phyloP scores from a whole-genome alignment of 2,797 vertebrate species.

The Acrocephalus scirpaceus region DNA sequence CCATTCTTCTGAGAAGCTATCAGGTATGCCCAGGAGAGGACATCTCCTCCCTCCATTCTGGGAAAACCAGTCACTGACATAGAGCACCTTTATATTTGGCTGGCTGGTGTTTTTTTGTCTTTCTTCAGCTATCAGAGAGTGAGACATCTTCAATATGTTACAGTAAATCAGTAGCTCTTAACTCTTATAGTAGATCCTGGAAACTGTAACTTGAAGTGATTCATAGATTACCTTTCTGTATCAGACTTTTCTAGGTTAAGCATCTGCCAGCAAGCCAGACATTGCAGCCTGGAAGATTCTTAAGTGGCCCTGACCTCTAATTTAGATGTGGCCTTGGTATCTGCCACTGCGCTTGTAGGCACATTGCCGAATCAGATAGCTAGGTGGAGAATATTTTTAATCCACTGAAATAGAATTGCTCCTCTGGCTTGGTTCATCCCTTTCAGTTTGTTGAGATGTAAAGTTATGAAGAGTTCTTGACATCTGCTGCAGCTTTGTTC shows the following conservation, averaged over 20 bases:
- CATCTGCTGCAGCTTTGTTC: not conserved
- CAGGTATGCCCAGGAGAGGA: not conserved
- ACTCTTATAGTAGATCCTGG: not conserved
- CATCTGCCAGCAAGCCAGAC: not conserved
- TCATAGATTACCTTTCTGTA: not conserved
- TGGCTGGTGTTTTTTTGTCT: not conserved
- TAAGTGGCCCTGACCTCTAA: not conserved
- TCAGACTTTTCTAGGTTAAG: not conserved
- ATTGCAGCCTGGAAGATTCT: not conserved
- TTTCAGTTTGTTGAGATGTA: not conserved
- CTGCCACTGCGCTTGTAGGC: not conserved
- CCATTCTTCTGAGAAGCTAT: not conserved
- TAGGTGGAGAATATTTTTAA: not conserved
- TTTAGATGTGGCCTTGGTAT: not conserved
- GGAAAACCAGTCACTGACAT: accelerated
- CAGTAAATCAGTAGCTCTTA: not conserved
- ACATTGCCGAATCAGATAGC: not conserved
- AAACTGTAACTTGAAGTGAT: not conserved
- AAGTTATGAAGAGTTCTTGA: not conserved
- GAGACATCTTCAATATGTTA: not conserved
- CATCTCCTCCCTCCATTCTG: not conserved
- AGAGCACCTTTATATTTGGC: not conserved
- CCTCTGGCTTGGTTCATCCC: not conserved
- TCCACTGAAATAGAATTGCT: not conserved
- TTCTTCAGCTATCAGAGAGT: not conserved